Percentiles rank a stretch among this genome's conserved stretches.
These are phyloP conservation scores for Dasypus novemcinctus DNA, from an alignment of 2,113 vertebrate genomes.

Conservation along the genomic window DNA sequence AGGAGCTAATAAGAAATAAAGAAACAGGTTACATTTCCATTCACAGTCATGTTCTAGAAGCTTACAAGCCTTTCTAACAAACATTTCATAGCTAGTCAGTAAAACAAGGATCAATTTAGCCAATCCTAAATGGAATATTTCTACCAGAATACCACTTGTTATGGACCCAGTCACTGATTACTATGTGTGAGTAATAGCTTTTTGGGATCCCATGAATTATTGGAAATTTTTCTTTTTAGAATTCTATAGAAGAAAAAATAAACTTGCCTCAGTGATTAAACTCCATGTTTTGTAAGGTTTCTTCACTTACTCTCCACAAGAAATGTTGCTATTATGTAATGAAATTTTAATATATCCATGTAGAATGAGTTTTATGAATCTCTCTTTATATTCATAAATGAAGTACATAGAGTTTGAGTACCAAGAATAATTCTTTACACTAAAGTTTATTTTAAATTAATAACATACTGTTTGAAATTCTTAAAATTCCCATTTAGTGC, in stretches of 20 bases:
- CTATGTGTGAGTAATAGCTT: neutral
- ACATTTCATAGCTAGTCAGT: neutral
- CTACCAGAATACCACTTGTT: constrained; percentile 4
- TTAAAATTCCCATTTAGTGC: neutral
- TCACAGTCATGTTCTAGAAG: constrained; percentile 37
- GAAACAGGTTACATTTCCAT: constrained; percentile 23
- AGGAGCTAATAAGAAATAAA: constrained; percentile 27
- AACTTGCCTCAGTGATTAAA: constrained; percentile 39
- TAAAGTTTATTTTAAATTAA: constrained; percentile 44
- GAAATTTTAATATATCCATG: constrained; percentile 16
- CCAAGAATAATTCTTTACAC: neutral
- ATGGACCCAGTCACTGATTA: neutral
- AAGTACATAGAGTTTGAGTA: neutral
- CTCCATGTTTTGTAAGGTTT: constrained; percentile 17
- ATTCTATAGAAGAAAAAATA: constrained; percentile 7
- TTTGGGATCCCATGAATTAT: constrained; percentile 17
- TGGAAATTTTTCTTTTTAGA: neutral
- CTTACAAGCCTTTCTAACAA: constrained; percentile 22
- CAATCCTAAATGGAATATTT: constrained; percentile 35
- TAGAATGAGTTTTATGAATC: constrained; percentile 14
- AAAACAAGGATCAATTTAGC: constrained; percentile 1
- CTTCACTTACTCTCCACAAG: neutral
- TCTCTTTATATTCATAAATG: constrained; percentile 25
- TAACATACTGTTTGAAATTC: neutral
- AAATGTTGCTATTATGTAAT: neutral